Conservation (phyloP, 2,888 invertebrate genomes). For the Hyalella azteca region DNA sequence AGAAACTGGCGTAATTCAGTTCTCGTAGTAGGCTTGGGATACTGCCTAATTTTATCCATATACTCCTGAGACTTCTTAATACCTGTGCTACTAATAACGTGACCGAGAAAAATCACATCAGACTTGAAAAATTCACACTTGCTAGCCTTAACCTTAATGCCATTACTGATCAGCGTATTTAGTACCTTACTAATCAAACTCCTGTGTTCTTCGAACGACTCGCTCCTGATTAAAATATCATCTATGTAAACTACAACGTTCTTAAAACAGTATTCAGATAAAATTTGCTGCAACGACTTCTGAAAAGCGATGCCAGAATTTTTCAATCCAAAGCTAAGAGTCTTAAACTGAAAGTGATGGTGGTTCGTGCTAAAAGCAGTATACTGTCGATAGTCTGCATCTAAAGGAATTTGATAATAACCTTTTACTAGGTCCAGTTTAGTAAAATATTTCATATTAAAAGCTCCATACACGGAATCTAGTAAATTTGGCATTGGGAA, state of each 20-base stretch:
- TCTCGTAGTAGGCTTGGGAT: not conserved
- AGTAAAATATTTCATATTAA: conserved; percentile 14
- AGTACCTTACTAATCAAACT: not conserved
- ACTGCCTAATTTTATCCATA: not conserved
- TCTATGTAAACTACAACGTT: conserved; percentile 8
- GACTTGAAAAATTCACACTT: not conserved
- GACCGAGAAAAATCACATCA: not conserved
- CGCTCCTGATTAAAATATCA: not conserved
- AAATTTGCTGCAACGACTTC: not conserved
- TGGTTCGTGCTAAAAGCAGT: not conserved
- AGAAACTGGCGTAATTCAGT: not conserved
- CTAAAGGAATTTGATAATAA: conserved; percentile 4
- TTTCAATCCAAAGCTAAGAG: not conserved
- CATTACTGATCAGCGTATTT: not conserved
- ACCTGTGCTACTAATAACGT: not conserved
- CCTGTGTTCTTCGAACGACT: conserved; percentile 10
- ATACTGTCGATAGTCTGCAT: not conserved
- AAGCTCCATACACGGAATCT: not conserved
- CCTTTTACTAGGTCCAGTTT: conserved; percentile 1
- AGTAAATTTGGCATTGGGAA: conserved; percentile 28
- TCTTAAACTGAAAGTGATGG: not conserved
- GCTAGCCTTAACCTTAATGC: not conserved
- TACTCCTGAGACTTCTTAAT: not conserved
- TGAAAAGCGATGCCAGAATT: not conserved
- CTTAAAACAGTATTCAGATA: not conserved